Evolutionary conservation across 2,888 invertebrate species (phyloP).

Genomic region (Nipponacmea schrenckii): DNA sequence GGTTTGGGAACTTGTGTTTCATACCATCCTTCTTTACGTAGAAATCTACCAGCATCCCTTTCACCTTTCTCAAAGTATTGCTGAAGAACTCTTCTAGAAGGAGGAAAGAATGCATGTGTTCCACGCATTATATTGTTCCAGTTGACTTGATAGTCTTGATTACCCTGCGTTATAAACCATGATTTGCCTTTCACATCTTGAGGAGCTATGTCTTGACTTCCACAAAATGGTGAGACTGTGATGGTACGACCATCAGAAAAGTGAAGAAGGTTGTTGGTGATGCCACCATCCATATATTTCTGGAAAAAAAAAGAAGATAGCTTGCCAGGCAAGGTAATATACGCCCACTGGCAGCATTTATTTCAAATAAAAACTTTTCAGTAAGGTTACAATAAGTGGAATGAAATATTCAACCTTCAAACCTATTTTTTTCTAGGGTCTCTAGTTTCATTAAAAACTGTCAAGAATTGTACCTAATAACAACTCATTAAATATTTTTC

Average conservation of each 20-base stretch:
- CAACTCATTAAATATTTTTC: no score
- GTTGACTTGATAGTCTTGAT: slow-evolving; percentile 62
- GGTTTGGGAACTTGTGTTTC: slow-evolving; percentile 17
- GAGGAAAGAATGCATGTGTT: slow-evolving; percentile 66
- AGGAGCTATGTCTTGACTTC: slow-evolving; percentile 95
- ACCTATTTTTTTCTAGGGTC: no score
- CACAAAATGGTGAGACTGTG: slow-evolving; percentile 94
- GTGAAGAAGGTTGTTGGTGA: slow-evolving; percentile 92
- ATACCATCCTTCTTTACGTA: slow-evolving; percentile 41
- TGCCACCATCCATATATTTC: slow-evolving; percentile 92
- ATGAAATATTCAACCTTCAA: no score
- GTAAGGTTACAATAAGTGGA: no score
- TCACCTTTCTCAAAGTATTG: slow-evolving; percentile 64
- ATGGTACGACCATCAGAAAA: slow-evolving; percentile 84
- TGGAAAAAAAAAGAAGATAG: slow-evolving; percentile 42
- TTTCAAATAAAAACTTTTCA: no score
- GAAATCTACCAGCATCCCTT: slow-evolving; percentile 62
- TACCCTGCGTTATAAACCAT: slow-evolving; percentile 37
- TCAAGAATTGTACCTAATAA: no score
- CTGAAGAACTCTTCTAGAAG: slow-evolving; percentile 50
- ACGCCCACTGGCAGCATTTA: no score
- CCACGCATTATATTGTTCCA: slow-evolving; percentile 59
- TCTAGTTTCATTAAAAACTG: no score
- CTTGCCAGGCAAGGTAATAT: no score
- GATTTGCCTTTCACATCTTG: slow-evolving; percentile 37